Base-by-base conservation (phyloP, 2,888 invertebrate genomes). In the Heteromyza rotundicornis region DNA sequence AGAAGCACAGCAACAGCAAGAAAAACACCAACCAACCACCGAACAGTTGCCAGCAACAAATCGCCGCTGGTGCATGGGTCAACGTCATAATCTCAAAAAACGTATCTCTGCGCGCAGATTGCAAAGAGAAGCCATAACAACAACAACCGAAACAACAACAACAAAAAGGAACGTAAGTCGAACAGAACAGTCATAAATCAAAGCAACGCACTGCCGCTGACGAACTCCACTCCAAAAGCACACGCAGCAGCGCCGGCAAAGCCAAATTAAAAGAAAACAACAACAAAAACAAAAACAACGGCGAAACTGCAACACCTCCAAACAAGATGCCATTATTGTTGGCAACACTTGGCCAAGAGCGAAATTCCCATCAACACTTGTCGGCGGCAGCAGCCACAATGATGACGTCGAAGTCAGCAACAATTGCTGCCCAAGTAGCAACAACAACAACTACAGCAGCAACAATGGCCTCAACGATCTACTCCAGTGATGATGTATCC, bases 101-200 rank as follows among this genome's bases (percentile, higher is more conserved):
- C 66, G 64, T 60, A 64, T 20, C 20, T n/a, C 10, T 10, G 49
- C 54, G 2, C n/a, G n/a, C 16, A 32, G 20, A 12, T 35, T 22
- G 19, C 20, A 14, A 12, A 19, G 40, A 2, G 16, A 40, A 40
- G 40, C n/a, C 40, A 12, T 8, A n/a, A n/a, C 40, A 59, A 60
- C 64, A 59, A 51, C 57, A 19, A 54, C 56, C 62, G 60, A 71
- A 64, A 61, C 68, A 64, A 59, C 64, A 70, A n/a, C n/a, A n/a
- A n/a, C n/a, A n/a, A n/a, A n/a, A n/a, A n/a, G 72, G 65, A 66
- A 64, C 61, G 67, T 64, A 63, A 66, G n/a, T n/a, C n/a, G n/a
- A n/a, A n/a, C n/a, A n/a, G n/a, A n/a, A n/a, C 68, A 68, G 69
- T 73, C 80, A 80, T 79, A 79, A 79, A 80, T 79, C 81, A 79